Evolutionary conservation across 1,140 invertebrate species (phyloP), one percentile per base, ranked within the genome.

Genomic region (Heliconius nattereri): DNA sequence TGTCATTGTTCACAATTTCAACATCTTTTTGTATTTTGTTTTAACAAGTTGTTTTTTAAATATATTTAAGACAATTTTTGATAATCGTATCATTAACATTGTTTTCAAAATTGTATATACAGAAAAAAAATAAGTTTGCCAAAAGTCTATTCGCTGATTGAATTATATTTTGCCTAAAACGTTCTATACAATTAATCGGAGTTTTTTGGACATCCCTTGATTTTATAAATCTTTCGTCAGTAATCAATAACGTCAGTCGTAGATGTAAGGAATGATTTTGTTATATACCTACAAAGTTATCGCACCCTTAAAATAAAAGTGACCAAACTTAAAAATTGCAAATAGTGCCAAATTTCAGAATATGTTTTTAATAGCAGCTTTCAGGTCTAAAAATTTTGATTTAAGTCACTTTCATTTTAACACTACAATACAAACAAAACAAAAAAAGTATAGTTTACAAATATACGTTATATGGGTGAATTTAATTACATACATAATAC

Each of bases 401-500:
- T 9, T n/a, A 23, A 57, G n/a, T 23, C 54, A 57, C 54, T 66
- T 66, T 66, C 23, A 66, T 66, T 66, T 16, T 66, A 29, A 26
- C 9, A 16, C 5, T 29, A 23, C 54, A 26, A 66, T 66, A 29
- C 9, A 66, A 66, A 11, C 11, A 66, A 66, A 66, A 66, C 57
- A n/a, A 66, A 66, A 60, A 26, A 16, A 29, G 2, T 29, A 5
- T 60, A 60, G 9, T 60, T 66, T 23, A 26, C 23, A 26, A 66
- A 66, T 60, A 60, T 52, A 60, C 8, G n/a, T 11, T 29, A 66
- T 29, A 60, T 5, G 13, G 26, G 23, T 29, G 23, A 66, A 11
- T 66, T 66, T 57, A n/a, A 57, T 57, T 66, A 66, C 60, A 66
- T 29, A 66, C 54, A 60, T 60, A 60, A 23, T 23, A 60, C 8